These are phyloP conservation scores for Grallaria varia DNA, from an alignment of 2,113 vertebrate genomes.

Conservation along the genomic window DNA sequence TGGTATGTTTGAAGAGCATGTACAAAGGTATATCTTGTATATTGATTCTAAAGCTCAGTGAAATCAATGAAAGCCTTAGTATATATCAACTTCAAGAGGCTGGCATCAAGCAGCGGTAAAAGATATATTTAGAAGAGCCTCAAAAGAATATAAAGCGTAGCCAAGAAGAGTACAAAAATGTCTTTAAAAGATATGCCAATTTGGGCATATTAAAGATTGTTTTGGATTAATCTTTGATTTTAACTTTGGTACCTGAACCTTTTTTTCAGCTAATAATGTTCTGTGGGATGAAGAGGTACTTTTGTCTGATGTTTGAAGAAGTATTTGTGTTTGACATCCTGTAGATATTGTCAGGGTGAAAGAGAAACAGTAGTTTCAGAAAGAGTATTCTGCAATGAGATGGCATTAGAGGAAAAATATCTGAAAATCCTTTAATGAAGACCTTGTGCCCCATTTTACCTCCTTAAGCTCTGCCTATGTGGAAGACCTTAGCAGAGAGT, in stretches of 20 bases:
- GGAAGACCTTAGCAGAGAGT: neutral
- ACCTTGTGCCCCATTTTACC: neutral
- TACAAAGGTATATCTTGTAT: conserved; percentile 47
- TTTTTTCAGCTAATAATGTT: conserved; percentile 39
- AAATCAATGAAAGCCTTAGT: conserved; percentile 56
- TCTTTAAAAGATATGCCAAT: conserved; percentile 1
- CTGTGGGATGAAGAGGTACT: conserved; percentile 4
- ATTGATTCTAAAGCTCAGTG: conserved; percentile 47
- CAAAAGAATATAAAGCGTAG: conserved; percentile 5
- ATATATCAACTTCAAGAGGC: conserved; percentile 36
- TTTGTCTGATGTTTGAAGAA: conserved; percentile 18
- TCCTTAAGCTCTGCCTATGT: neutral
- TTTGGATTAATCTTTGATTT: conserved; percentile 45
- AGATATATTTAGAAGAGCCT: conserved; percentile 31
- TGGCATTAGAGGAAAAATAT: neutral
- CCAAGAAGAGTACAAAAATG: neutral
- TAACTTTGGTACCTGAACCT: neutral
- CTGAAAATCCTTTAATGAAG: neutral
- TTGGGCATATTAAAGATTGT: conserved; percentile 31
- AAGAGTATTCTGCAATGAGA: neutral
- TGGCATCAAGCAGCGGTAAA: neutral
- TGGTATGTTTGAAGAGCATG: conserved; percentile 15
- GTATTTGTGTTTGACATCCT: conserved; percentile 31
- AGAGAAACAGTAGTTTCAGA: neutral
- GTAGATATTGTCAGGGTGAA: neutral